A percentile compares a stretch with the other conserved stretches of the same genome.
phyloP scores from a whole-genome alignment of 1,140 invertebrate genomes.

The Linepithema humile region DNA sequence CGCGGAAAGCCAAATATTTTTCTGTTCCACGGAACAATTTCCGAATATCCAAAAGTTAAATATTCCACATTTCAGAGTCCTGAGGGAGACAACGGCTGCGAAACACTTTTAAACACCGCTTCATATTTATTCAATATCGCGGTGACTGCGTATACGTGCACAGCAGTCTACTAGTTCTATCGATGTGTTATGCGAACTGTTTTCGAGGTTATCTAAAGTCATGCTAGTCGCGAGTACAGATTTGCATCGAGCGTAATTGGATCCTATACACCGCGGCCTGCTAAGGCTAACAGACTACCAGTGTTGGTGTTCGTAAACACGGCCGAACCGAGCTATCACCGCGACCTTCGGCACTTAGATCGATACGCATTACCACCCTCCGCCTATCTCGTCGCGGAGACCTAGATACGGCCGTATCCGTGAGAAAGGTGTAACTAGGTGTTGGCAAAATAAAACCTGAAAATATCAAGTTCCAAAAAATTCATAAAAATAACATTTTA shows the following conservation, averaged over 20 bases:
- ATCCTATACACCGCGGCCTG: conserved; percentile 38
- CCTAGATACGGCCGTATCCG: conserved; percentile 33
- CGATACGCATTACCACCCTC: conserved; percentile 23
- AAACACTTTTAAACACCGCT: background rate
- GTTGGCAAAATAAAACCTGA: background rate
- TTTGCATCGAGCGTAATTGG: conserved; percentile 58
- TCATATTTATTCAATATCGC: conserved; percentile 9
- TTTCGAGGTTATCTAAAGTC: conserved; percentile 49
- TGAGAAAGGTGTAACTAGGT: background rate
- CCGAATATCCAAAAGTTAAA: background rate
- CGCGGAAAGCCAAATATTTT: background rate
- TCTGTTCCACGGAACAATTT: background rate
- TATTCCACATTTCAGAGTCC: background rate
- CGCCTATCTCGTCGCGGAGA: background rate
- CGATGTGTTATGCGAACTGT: conserved; percentile 51
- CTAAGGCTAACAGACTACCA: conserved; percentile 42
- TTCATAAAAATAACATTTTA: background rate
- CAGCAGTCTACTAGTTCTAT: conserved; percentile 9
- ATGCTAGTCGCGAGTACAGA: conserved; percentile 40
- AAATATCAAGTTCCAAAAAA: conserved; percentile 8
- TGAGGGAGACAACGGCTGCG: no score
- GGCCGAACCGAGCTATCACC: conserved; percentile 41
- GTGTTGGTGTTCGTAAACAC: conserved; percentile 48
- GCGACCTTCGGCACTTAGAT: conserved; percentile 56
- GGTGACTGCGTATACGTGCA: background rate